These are phyloP conservation scores for Cancer borealis DNA, from an alignment of 2,888 invertebrate genomes.

Conservation along the genomic window DNA sequence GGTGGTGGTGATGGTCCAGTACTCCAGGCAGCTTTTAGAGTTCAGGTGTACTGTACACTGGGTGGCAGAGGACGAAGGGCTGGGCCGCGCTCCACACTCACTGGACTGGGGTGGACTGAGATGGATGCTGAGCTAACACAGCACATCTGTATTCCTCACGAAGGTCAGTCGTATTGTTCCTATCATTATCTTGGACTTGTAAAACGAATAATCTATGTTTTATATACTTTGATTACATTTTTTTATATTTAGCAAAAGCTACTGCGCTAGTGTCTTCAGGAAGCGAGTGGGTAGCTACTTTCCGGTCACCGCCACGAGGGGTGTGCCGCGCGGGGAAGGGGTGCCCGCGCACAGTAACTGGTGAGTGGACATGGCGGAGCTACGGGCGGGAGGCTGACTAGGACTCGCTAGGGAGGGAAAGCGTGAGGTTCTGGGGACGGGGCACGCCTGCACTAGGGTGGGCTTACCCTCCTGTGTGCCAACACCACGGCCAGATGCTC, in stretches of 20 bases:
- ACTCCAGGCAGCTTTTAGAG: not conserved
- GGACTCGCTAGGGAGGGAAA: not conserved
- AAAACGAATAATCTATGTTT: not conserved
- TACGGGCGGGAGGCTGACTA: slow-evolving; percentile 24
- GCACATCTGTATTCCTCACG: not conserved
- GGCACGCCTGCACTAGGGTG: slow-evolving; percentile 43
- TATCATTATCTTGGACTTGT: not conserved
- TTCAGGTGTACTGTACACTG: not conserved
- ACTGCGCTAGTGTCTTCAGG: slow-evolving; percentile 29
- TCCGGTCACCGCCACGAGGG: not conserved
- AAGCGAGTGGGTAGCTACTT: slow-evolving; percentile 15
- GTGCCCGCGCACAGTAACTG: not conserved
- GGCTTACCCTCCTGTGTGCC: slow-evolving; percentile 7
- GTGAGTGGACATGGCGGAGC: slow-evolving; percentile 4
- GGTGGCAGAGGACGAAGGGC: not conserved
- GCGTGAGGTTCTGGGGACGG: slow-evolving; percentile 22
- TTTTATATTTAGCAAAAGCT: slow-evolving; percentile 18
- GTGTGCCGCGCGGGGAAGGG: not conserved
- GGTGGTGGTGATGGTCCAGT: not conserved
- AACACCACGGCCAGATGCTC: not conserved
- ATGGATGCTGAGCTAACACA: slow-evolving; percentile 21
- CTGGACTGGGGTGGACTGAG: slow-evolving; percentile 21
- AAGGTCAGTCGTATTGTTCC: not conserved
- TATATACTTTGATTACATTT: slow-evolving; percentile 30
- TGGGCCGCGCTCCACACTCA: not conserved